Evolutionary conservation across 1,140 invertebrate species (phyloP).

Genomic region (Drosophila melanica): DNA sequence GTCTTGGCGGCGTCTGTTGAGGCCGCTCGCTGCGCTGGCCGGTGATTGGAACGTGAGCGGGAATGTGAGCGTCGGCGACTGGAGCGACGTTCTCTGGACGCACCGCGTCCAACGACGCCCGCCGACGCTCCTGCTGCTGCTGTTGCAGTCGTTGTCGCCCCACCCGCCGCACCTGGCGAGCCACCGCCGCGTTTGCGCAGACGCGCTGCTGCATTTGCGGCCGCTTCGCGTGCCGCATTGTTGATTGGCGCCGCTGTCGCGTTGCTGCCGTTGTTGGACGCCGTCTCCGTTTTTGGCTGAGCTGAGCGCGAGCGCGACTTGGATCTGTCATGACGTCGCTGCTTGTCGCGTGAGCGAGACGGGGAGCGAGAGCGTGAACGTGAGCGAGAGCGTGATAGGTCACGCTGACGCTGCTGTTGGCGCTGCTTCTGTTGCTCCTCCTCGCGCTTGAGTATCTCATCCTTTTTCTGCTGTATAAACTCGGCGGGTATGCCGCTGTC

Average conservation of each 20-base stretch:
- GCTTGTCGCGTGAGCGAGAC: constrained; percentile 59
- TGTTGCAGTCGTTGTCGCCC: constrained; percentile 13
- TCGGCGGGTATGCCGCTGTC: constrained; percentile 96
- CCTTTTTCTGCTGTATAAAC: constrained; percentile 97
- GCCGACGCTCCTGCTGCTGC: constrained; percentile 17
- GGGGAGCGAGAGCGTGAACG: constrained; percentile 70
- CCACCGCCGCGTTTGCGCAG: constrained; percentile 68
- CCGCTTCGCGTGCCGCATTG: constrained; percentile 69
- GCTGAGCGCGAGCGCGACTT: constrained; percentile 60
- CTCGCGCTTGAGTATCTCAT: constrained; percentile 95
- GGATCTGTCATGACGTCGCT: constrained; percentile 47
- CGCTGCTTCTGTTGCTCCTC: constrained; percentile 83
- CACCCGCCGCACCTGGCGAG: constrained; percentile 24
- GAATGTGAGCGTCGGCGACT: constrained; percentile 62
- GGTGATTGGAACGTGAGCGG: constrained; percentile 63
- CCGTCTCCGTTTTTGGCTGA: constrained; percentile 12
- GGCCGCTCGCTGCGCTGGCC: constrained; percentile 51
- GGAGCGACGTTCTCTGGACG: constrained; percentile 51
- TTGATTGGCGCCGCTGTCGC: constrained; percentile 23
- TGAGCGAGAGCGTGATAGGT: constrained; percentile 67
- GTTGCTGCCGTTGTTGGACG: constrained; percentile 56
- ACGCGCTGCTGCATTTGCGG: constrained; percentile 71
- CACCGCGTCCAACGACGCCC: constrained; percentile 11
- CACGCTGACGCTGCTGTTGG: constrained; percentile 59
- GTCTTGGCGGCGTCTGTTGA: constrained; percentile 84